Evolutionary conservation across 2,797 vertebrate genomes (phyloP), one percentile per base, ranked within the genome.

Genomic region (Pipistrellus kuhlii): DNA sequence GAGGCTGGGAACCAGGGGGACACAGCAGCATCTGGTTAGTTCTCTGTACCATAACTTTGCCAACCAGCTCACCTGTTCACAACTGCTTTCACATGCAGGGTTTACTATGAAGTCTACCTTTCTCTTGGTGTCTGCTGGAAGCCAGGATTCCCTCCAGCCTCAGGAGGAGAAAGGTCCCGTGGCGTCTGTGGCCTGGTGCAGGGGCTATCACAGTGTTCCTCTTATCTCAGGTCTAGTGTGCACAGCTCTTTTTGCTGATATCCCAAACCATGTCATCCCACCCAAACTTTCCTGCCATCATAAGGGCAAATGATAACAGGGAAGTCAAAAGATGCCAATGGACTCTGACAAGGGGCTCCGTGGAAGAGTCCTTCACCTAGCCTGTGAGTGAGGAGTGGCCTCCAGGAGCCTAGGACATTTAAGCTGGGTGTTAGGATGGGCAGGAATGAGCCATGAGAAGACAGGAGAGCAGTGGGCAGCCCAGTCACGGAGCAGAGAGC

Each of bases 91-190:
- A 66, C 8, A 38, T 20, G 15, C 9, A 32, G 38, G 51, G 57
- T 17, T 92, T 51, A 30, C 81, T 30, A 59, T n/a, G 72, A 32
- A 44, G 77, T 85, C 76, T 27, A 57, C 11, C n/a, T 90, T 68
- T 80, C 21, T 89, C 6, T 78, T 55, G 21, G 69, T 35, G 0
- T 55, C 13, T 23, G 25, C 12, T 55, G 27, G 46, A 68, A 81
- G 2, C 15, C 17, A 1, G 21, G 12, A 64, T 1, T 59, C 1
- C 3, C 12, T 82, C n/a, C 2, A 82, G 38, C 23, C 51, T 68
- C 53, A 66, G 21, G 13, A 12, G 55, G 57, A 82, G 75, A 55
- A 85, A 30, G 59, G 27, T 30, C 59, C 13, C 1, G 6, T 62
- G 5, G 27, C 0, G 1, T 62, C 27, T 62, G 53, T 1, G 6